Evolutionary conservation across 1,140 invertebrate genomes (phyloP).

Genomic region (Apis mellifera): DNA sequence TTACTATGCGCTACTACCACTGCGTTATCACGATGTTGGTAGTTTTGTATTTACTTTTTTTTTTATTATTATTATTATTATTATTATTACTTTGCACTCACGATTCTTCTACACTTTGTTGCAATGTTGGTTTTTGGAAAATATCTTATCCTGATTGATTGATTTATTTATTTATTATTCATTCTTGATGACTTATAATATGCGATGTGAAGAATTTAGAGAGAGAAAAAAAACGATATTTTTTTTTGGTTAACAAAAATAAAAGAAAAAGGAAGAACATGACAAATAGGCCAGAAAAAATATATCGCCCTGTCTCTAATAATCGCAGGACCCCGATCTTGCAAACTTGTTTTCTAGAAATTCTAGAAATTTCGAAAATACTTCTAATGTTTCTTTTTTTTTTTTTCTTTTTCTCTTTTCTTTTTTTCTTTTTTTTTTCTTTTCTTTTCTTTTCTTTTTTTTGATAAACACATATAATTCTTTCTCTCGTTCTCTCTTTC

Average conservation of each 20-base stretch:
- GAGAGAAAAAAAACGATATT: not conserved
- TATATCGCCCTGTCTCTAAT: conserved; percentile 42
- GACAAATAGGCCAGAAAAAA: conserved; percentile 42
- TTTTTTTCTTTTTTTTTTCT: too few species aligned
- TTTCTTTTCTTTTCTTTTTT: not conserved
- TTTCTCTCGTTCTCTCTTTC: not conserved
- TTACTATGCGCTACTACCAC: conserved; percentile 10
- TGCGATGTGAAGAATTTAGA: conserved; percentile 26
- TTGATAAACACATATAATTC: not conserved
- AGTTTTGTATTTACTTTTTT: not conserved
- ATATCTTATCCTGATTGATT: conserved; percentile 20
- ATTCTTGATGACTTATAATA: conserved; percentile 12
- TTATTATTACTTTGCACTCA: conserved; percentile 7
- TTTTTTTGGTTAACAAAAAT: not conserved
- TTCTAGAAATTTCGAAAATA: conserved; percentile 16
- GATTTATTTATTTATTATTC: too few species aligned
- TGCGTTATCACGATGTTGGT: conserved; percentile 4
- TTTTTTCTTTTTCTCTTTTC: not conserved
- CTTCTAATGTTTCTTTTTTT: not conserved
- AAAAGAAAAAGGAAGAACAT: not conserved
- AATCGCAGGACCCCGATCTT: conserved; percentile 51
- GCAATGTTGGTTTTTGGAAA: not conserved
- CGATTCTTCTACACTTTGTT: conserved; percentile 3
- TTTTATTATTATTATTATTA: too few species aligned
- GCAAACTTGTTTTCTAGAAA: conserved; percentile 21